Evolutionary conservation across 2,113 vertebrate species (phyloP).

Genomic region (Oreocharis arfaki): DNA sequence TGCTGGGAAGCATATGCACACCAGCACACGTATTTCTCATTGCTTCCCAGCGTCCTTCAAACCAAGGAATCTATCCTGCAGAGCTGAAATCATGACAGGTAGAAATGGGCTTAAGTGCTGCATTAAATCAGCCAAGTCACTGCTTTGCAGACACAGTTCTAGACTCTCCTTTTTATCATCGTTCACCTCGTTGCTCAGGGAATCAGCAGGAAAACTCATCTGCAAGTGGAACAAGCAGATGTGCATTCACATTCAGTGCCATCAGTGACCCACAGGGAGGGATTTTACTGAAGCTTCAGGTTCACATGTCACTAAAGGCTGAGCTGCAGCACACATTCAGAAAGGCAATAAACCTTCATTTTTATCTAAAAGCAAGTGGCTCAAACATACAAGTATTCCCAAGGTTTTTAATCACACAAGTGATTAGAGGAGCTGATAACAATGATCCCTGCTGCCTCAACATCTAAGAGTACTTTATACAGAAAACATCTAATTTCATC

Average conservation of each 20-base stretch:
- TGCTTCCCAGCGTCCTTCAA: neutral
- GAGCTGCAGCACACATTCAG: neutral
- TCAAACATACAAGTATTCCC: neutral
- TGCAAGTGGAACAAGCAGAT: neutral
- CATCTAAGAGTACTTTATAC: neutral
- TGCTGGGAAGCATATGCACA: fast-evolving
- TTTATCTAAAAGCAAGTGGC: neutral
- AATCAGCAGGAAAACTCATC: neutral
- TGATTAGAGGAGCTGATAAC: neutral
- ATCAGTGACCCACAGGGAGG: neutral
- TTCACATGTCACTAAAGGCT: neutral
- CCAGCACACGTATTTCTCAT: fast-evolving
- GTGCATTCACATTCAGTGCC: neutral
- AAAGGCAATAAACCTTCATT: neutral
- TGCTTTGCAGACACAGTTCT: neutral
- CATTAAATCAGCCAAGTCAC: neutral
- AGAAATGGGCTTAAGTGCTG: neutral
- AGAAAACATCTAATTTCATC: neutral
- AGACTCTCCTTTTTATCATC: neutral
- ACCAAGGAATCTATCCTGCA: neutral
- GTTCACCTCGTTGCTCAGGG: fast-evolving
- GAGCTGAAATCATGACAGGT: neutral
- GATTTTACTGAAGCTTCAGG: neutral
- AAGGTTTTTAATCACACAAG: neutral
- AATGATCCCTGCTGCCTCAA: neutral